Base-by-base conservation (phyloP, 2,113 vertebrate species). In the Crotalus horridus region DNA sequence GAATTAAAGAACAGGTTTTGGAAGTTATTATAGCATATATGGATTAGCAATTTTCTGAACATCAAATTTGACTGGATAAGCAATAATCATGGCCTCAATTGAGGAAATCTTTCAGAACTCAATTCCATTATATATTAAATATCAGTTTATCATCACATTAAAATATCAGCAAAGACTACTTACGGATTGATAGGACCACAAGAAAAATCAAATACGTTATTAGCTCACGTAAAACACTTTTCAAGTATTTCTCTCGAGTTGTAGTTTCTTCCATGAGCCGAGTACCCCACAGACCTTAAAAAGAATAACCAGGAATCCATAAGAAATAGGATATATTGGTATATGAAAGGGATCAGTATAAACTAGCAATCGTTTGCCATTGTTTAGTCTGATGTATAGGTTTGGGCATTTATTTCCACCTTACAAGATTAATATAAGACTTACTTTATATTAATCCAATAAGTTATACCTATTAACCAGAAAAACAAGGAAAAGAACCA, bases 211-310 rank as follows among this genome's bases (percentile, higher is more conserved):
- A 10, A 88, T 99, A 99, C 0, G 98, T 99, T 92, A 99, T 87
- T 98, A 99, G 96, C 96, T 99, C 99, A 93, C 99, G 97, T 48
- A 99, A 94, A 54, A 99, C 97, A 2, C 98, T 99, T 96, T 97
- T 98, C 93, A 99, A 97, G 89, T 99, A 99, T 39, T 97, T 96
- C 96, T 99, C 99, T 95, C 99, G 97, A 95, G 97, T 99, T 94
- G 97, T 98, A 93, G 96, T 98, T 95, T 99, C 99, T 94, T 99
- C 99, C 98, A 99, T 98, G 91, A 99, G 97, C 88, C 99, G 98
- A 56, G 99, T 99, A n/a, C 99, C 98, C 99, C 99, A 99, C 90
- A 99, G 96, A 96, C 98, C 99, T 99, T 96, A 48, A 96, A 94
- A 87, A n/a, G 89, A 90, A 94, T 43, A 1, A 92, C 0, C 51